Conservation (phyloP, 2,113 vertebrate genomes). For the Benthochromis sp. region DNA sequence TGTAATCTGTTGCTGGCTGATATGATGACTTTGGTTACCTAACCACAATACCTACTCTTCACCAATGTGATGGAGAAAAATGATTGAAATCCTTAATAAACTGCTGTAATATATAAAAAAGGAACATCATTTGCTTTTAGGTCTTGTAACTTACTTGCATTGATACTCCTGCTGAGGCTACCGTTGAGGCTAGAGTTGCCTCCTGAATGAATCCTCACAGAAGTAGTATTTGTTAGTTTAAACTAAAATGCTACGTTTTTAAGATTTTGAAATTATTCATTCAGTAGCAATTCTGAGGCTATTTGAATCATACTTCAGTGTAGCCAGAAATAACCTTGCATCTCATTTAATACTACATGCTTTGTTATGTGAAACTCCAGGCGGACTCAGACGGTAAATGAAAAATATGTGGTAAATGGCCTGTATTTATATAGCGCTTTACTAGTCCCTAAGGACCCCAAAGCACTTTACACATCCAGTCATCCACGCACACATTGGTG, state of each 20-base stretch:
- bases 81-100: neutral
- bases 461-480: accelerated
- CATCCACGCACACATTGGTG: accelerated
- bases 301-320: neutral
- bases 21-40: neutral
- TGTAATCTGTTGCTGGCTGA: neutral
- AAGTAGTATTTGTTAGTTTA: neutral
- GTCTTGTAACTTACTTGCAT: neutral
- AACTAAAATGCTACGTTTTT: neutral
- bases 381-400: neutral
- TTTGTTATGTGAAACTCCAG: neutral
- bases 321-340: neutral
- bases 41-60: neutral
- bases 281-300: neutral
- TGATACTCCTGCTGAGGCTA: neutral
- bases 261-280: neutral
- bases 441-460: accelerated
- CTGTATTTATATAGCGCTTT: accelerated
- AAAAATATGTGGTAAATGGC: neutral
- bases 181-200: neutral
- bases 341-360: neutral
- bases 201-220: neutral
- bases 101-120: neutral
- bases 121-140: neutral
- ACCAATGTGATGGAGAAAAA: neutral